A percentile compares a stretch with the other conserved stretches of the same genome.
phyloP scores from a whole-genome alignment of 2,797 vertebrate genomes.

The Microchirus variegatus region DNA sequence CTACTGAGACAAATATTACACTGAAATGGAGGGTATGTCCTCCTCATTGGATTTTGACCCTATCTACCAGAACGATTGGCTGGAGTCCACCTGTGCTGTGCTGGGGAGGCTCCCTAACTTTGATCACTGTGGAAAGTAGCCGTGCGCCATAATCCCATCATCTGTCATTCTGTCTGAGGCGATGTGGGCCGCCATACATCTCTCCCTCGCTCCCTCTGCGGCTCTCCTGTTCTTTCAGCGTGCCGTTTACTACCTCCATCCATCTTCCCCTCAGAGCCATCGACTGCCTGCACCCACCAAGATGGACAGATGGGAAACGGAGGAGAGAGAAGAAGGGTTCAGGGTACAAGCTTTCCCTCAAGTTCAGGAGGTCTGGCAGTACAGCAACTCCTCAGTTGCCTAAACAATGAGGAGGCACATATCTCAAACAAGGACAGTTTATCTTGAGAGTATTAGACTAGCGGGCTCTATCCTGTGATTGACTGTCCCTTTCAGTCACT shows the following conservation, averaged over 20 bases:
- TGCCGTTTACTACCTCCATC: conserved; percentile 59
- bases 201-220: conserved; percentile 53
- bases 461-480: conserved; percentile 50
- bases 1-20: conserved; percentile 48
- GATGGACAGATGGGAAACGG: conserved; percentile 62
- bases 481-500: conserved; percentile 47
- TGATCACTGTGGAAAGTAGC: conserved; percentile 70
- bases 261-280: conserved; percentile 60
- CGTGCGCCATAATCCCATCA: conserved; percentile 76
- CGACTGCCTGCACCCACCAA: conserved; percentile 32
- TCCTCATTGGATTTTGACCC: conserved; percentile 47
- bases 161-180: conserved; percentile 81
- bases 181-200: conserved; percentile 79
- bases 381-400: conserved; percentile 34
- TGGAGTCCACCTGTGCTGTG: conserved; percentile 48
- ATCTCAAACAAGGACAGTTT: conserved; percentile 45
- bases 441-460: conserved; percentile 44
- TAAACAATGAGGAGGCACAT: conserved; percentile 36
- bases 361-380: conserved; percentile 40
- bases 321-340: conserved; percentile 30
- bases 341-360: conserved; percentile 18
- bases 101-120: conserved; percentile 52
- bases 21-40: conserved; percentile 53
- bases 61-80: conserved; percentile 46
- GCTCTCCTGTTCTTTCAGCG: conserved; percentile 42